Base-by-base conservation (phyloP, 2,797 vertebrate genomes). In the Anguilla marmorata region DNA sequence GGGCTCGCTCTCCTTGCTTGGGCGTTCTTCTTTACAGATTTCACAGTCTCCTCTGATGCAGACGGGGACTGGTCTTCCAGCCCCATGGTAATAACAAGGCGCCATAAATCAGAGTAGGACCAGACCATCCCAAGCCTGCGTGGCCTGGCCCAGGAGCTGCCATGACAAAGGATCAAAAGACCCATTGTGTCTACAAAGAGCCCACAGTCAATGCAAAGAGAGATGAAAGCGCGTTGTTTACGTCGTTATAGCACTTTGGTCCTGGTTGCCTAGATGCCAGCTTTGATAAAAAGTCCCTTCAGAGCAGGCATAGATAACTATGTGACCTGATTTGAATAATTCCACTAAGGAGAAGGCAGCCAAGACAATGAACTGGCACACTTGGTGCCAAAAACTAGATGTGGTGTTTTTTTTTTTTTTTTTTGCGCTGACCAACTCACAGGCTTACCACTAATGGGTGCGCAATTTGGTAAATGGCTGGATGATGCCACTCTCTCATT, bases 161-260 rank as follows among this genome's bases (percentile, higher is more conserved):
- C 72, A 3, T 5, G 30, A 91, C 86, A 90, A 91, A 91, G 88
- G 56, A 90, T 90, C 86, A 88, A 92, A 91, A 89, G 41, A 45
- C 27, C 85, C 85, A 89, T 90, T 88, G 90, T 88, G 85, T 88
- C 84, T 85, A 52, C 86, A 85, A 85, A 90, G 82, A 41, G 86
- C 58, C 89, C 84, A 88, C 86, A 52, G 63, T 58, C 86, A 72
- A 90, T 87, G 63, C 88, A 80, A 48, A 86, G 82, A 83, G 52
- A 88, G 37, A 89, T 58, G 80, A 89, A 89, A 86, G 88, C 79
- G 66, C 66, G 88, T 86, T 54, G 85, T 85, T 84, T 87, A n/a
- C 60, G 4, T 72, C 52, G 41, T 37, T 54, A 60, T 54, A 76
- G 52, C 86, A 85, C 56, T 37, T 9, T 82, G 72, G 80, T 76